phyloP scores from a whole-genome alignment of 2,113 vertebrate genomes.

The Bucco capensis region DNA sequence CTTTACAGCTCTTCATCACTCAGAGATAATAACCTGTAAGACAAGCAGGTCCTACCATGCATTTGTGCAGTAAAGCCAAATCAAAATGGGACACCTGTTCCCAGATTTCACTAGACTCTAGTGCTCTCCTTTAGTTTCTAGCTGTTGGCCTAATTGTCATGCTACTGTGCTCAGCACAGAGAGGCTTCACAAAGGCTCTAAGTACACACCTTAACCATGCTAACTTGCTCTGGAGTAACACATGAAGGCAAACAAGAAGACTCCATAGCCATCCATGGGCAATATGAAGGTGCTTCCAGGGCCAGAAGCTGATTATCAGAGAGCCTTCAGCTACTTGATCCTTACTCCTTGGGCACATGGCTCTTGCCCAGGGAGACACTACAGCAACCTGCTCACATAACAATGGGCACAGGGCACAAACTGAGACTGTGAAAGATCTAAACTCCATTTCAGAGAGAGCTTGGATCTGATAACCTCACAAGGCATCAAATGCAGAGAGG shows the following conservation, averaged over 20 bases:
- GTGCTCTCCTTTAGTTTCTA: background rate
- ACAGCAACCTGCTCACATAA: background rate
- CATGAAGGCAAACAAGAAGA: background rate
- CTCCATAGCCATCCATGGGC: background rate
- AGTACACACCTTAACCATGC: background rate
- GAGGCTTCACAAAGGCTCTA: background rate
- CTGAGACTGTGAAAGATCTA: background rate
- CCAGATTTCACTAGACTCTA: background rate
- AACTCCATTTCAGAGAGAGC: background rate
- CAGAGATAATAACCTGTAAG: slow-evolving; percentile 38
- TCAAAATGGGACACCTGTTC: background rate
- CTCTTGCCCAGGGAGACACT: background rate
- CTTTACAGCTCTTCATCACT: slow-evolving; percentile 52
- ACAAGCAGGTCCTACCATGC: background rate
- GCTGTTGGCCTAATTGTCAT: background rate
- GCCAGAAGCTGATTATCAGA: background rate
- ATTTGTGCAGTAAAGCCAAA: background rate
- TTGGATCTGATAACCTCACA: background rate
- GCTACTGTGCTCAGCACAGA: fast-evolving
- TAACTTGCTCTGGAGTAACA: background rate
- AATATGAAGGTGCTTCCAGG: background rate
- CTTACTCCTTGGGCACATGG: fast-evolving
- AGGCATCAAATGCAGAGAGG: background rate
- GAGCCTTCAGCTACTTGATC: background rate
- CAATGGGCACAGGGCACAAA: background rate